phyloP scores from a whole-genome alignment of 2,113 vertebrate genomes.

The Lipotes vexillifer region DNA sequence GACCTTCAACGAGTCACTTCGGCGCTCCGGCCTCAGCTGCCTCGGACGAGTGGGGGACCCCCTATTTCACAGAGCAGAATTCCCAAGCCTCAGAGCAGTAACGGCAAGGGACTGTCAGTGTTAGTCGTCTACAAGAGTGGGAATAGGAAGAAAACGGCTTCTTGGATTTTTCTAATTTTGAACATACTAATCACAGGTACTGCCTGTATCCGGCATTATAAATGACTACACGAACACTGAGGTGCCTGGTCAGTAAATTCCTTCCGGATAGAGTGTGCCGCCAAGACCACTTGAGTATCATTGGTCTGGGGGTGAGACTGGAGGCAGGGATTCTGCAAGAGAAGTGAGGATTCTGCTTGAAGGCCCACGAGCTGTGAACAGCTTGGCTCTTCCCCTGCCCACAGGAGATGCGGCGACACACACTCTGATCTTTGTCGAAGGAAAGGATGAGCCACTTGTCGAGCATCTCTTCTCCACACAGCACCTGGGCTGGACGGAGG shows the following conservation, averaged over 20 bases:
- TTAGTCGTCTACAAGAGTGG: no score
- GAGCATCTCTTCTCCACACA: background rate
- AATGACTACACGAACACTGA: accelerated
- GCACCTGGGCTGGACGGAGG: background rate
- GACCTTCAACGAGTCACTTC: background rate
- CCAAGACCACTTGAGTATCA: no score
- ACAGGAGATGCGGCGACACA: accelerated
- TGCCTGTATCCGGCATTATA: accelerated
- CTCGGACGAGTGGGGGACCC: background rate
- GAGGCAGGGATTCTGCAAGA: background rate
- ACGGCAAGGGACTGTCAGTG: accelerated
- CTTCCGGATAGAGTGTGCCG: accelerated
- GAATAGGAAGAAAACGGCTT: no score
- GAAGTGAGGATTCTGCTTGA: background rate
- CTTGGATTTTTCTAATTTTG: background rate
- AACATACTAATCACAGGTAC: no score
- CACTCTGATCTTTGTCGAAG: no score
- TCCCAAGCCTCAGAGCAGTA: accelerated
- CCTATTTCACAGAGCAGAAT: background rate
- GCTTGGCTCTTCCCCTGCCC: background rate
- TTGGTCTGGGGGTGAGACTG: background rate
- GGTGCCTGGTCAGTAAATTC: accelerated
- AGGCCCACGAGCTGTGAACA: background rate
- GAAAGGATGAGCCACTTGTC: accelerated
- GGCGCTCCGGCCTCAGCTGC: background rate